phyloP scores from a whole-genome alignment of 2,113 vertebrate genomes.

The Paradoxurus hermaphroditus region DNA sequence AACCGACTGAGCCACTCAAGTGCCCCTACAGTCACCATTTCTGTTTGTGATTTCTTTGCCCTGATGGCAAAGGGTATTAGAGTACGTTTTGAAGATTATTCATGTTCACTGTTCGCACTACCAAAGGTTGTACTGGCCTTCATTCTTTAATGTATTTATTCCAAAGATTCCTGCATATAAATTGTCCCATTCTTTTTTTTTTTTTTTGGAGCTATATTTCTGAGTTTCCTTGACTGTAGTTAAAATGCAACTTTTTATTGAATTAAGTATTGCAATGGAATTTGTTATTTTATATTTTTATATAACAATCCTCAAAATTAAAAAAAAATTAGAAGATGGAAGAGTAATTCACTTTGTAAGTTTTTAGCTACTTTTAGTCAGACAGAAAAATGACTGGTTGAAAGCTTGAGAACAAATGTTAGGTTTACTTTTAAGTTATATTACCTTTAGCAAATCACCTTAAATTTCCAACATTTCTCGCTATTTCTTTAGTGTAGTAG shows the following conservation, averaged over 20 bases:
- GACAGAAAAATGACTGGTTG: background rate
- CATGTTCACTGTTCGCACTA: background rate
- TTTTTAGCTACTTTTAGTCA: background rate
- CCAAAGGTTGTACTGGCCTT: background rate
- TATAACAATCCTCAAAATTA: background rate
- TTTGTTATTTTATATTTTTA: conserved; percentile 23
- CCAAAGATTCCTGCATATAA: background rate
- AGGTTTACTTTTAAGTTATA: background rate
- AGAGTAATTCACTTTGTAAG: background rate
- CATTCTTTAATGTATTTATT: background rate
- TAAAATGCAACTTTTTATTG: background rate
- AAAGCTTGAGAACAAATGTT: conserved; percentile 27
- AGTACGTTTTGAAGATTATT: conserved; percentile 44
- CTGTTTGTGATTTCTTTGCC: conserved; percentile 7
- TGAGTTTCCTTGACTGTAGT: conserved; percentile 12
- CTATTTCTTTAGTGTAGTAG: background rate
- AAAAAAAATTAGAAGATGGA: background rate
- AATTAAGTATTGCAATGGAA: conserved; percentile 24
- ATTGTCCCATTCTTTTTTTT: background rate
- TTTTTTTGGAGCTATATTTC: background rate
- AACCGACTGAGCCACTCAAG: too few species aligned
- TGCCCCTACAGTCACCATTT: background rate
- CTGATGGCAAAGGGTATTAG: background rate
- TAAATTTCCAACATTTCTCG: background rate
- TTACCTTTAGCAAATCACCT: background rate